Conservation (phyloP, 2,888 invertebrate species). For the Vesta saturnalis region DNA sequence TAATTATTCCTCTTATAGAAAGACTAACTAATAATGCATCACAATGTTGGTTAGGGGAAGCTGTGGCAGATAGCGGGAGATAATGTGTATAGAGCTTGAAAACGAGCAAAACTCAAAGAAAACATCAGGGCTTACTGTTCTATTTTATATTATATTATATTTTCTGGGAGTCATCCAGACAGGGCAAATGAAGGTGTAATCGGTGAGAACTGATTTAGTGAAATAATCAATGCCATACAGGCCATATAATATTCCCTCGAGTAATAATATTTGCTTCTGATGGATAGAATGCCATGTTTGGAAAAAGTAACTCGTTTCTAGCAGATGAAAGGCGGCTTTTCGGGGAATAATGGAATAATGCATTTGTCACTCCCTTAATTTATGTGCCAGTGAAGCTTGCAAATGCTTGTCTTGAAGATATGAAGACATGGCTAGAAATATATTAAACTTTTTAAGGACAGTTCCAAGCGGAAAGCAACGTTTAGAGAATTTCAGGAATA, state of each 20-base stretch:
- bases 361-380: too few species aligned
- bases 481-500: too few species aligned
- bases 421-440: not conserved
- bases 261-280: not conserved
- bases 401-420: not conserved
- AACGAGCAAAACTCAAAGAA: too few species aligned
- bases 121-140: too few species aligned
- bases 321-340: not conserved
- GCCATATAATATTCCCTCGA: not conserved
- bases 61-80: too few species aligned
- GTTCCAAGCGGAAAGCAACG: not conserved
- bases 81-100: too few species aligned
- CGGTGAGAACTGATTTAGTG: not conserved
- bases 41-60: too few species aligned
- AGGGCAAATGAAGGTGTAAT: not conserved
- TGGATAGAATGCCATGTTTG: not conserved
- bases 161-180: not conserved
- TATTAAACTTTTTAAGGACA: not conserved
- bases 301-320: not conserved
- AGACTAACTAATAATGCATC: too few species aligned
- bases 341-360: not conserved
- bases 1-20: too few species aligned
- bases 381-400: not conserved
- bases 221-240: not conserved
- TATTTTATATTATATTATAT: too few species aligned